A percentile compares a stretch with the other conserved stretches of the same genome.
These are phyloP conservation scores for Cyanoderma ruficeps DNA, from an alignment of 2,113 vertebrate genomes.

Conservation along the genomic window DNA sequence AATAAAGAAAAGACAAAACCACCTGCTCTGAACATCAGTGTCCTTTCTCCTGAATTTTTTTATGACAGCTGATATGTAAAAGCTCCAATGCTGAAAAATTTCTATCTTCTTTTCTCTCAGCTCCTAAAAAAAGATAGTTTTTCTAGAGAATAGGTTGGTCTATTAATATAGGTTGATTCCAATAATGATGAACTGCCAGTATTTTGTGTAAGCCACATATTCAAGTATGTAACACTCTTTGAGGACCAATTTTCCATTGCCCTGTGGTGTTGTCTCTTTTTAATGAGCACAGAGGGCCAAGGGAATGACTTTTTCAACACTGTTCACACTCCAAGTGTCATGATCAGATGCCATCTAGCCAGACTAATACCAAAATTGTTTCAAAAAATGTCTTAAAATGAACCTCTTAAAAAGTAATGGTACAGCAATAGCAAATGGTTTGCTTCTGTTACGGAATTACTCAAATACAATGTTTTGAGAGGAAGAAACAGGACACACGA, in stretches of 20 bases:
- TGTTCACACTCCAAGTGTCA: not conserved
- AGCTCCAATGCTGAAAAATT: not conserved
- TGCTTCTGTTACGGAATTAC: not conserved
- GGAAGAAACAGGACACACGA: not conserved
- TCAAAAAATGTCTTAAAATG: not conserved
- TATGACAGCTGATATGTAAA: not conserved
- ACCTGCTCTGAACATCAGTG: not conserved
- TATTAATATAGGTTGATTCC: not conserved
- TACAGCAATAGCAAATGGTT: not conserved
- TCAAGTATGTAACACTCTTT: not conserved
- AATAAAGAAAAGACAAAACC: not conserved
- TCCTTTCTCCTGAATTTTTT: not conserved
- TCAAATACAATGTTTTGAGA: not conserved
- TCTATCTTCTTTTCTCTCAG: not conserved
- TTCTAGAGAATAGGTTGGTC: not conserved
- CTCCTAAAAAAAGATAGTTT: not conserved
- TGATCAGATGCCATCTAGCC: not conserved
- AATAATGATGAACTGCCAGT: not conserved
- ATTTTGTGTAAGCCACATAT: not conserved
- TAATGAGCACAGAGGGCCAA: not conserved
- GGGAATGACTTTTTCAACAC: not conserved
- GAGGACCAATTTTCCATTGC: not conserved
- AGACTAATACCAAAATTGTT: not conserved
- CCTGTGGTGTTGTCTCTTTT: not conserved
- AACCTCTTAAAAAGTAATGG: not conserved